Evolutionary conservation across 2,113 vertebrate species (phyloP).

Genomic region (Vireo altiloquus): DNA sequence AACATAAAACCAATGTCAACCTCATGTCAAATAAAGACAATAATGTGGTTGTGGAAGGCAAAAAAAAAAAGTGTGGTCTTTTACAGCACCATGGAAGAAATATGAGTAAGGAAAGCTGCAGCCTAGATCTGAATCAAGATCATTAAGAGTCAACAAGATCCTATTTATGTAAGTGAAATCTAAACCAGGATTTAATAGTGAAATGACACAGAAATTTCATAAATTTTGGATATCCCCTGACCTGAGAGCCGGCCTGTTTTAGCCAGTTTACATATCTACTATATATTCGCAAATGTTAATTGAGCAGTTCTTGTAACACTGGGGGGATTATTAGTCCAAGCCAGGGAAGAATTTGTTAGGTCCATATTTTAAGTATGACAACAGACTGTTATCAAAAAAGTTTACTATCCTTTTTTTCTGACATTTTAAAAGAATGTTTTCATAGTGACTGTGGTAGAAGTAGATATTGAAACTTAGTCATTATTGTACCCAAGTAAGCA

Average conservation of each 20-base stretch:
- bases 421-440: not conserved
- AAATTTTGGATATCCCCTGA: not conserved
- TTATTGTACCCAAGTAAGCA: not conserved
- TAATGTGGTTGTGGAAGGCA: not conserved
- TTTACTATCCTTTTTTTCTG: not conserved
- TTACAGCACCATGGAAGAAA: not conserved
- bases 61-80: rapidly evolving
- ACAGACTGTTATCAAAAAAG: not conserved
- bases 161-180: not conserved
- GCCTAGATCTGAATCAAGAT: not conserved
- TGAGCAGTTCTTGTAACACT: not conserved
- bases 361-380: not conserved
- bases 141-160: not conserved
- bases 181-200: not conserved
- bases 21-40: not conserved
- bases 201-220: not conserved
- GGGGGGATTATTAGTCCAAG: not conserved
- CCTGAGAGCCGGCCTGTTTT: not conserved
- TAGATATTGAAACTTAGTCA: not conserved
- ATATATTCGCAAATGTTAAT: not conserved
- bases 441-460: not conserved
- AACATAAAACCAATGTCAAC: not conserved
- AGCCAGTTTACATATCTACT: not conserved
- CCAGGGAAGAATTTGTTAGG: not conserved
- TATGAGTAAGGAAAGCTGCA: not conserved